A percentile compares a stretch with the other conserved stretches of the same genome.
Evolutionary conservation across 1,140 invertebrate genomes (phyloP).

Genomic region (Drosophila sp.): DNA sequence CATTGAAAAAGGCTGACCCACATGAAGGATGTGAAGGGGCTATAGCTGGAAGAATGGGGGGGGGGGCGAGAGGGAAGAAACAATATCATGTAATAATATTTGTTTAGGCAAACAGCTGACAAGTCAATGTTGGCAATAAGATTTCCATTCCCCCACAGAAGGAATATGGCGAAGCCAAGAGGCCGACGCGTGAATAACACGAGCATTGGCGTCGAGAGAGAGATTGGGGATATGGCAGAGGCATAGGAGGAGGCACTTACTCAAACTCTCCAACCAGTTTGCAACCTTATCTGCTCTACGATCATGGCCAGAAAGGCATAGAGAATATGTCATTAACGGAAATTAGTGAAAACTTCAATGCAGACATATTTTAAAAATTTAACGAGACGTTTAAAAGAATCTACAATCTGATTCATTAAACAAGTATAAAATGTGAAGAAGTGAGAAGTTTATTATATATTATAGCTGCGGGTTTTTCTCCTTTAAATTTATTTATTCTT

Average conservation of each 20-base stretch:
- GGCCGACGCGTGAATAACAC: constrained; percentile 17
- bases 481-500: not conserved
- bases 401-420: too few relatives aligned
- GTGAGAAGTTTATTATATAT: not conserved
- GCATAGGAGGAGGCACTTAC: not conserved
- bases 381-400: not conserved
- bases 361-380: not conserved
- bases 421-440: not conserved
- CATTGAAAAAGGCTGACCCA: constrained; percentile 60
- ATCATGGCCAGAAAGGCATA: not conserved
- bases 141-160: constrained; percentile 37
- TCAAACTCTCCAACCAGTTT: constrained; percentile 1
- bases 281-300: not conserved
- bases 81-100: constrained; percentile 78
- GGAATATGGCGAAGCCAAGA: constrained; percentile 13
- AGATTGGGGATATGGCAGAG: not conserved
- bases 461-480: not conserved
- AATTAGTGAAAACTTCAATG: not conserved
- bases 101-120: constrained; percentile 75
- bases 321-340: not conserved
- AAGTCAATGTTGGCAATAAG: constrained; percentile 50
- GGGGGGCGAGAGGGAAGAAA: constrained; percentile 12
- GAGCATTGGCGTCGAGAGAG: constrained; percentile 9
- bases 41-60: not conserved
- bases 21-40: constrained; percentile 21